Conservation (phyloP, 2,113 vertebrate species). For the Athene cunicularia region DNA sequence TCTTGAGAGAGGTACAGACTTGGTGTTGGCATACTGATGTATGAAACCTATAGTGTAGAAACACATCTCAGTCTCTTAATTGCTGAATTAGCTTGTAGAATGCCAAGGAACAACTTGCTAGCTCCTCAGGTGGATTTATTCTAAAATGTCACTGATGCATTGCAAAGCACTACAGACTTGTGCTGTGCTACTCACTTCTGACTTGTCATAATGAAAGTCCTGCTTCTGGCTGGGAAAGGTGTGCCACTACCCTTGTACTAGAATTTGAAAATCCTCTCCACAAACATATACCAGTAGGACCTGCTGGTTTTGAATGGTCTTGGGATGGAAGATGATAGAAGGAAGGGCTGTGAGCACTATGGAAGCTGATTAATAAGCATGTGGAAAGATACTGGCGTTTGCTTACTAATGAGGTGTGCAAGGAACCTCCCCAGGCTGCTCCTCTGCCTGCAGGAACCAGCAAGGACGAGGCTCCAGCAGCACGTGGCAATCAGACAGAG, state of each 20-base stretch:
- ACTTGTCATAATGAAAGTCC: background rate
- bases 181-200: background rate
- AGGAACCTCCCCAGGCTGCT: background rate
- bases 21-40: background rate
- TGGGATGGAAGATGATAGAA: background rate
- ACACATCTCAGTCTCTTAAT: background rate
- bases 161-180: background rate
- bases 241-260: background rate
- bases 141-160: fast-evolving
- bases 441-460: background rate
- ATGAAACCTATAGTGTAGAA: background rate
- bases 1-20: background rate
- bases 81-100: background rate
- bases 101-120: background rate
- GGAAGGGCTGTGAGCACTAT: background rate
- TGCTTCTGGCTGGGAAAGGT: background rate
- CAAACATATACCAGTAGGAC: background rate
- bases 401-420: background rate
- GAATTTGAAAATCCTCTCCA: background rate
- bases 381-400: background rate
- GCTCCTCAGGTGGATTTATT: background rate
- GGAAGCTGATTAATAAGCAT: background rate
- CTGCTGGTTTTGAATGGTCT: background rate
- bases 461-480: background rate
- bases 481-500: background rate